phyloP scores from a whole-genome alignment of 1,140 invertebrate species.

The Araneus ventricosus region DNA sequence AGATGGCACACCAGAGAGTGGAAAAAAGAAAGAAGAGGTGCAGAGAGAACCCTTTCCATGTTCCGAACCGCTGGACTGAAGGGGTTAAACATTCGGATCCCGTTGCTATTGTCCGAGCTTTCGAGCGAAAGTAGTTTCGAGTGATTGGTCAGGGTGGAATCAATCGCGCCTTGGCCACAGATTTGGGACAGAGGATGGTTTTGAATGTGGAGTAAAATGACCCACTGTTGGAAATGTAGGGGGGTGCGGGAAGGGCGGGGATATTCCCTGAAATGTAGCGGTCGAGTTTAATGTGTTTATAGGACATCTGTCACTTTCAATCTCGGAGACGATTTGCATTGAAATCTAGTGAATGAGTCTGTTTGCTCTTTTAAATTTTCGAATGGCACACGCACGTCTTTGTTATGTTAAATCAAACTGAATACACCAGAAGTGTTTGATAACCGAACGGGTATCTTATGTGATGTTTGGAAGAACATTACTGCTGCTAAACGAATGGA shows the following conservation, averaged over 20 bases:
- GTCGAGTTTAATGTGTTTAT: conserved; percentile 61
- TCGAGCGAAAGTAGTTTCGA: conserved; percentile 1
- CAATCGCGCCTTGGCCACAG: conserved; percentile 35
- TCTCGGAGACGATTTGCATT: background rate
- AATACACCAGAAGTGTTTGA: too few species aligned
- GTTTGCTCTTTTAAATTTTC: background rate
- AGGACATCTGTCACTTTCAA: conserved; percentile 51
- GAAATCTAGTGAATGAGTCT: background rate
- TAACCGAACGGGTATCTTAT: too few species aligned
- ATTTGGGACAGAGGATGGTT: conserved; percentile 22
- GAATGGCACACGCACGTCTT: too few species aligned
- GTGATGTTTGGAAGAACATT: too few species aligned
- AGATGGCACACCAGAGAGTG: background rate
- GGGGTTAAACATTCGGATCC: conserved; percentile 51
- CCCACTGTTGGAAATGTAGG: background rate
- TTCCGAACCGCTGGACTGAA: background rate
- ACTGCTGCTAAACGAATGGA: too few species aligned
- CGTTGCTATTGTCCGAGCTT: conserved; percentile 28
- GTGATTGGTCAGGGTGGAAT: background rate
- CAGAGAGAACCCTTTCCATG: background rate
- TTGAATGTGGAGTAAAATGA: background rate
- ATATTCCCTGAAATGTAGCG: background rate
- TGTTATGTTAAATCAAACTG: too few species aligned
- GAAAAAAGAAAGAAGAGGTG: background rate
- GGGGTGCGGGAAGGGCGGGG: background rate